phyloP scores from a whole-genome alignment of 92 coral and sea anemone genomes.

The Micromussa lordhowensis region DNA sequence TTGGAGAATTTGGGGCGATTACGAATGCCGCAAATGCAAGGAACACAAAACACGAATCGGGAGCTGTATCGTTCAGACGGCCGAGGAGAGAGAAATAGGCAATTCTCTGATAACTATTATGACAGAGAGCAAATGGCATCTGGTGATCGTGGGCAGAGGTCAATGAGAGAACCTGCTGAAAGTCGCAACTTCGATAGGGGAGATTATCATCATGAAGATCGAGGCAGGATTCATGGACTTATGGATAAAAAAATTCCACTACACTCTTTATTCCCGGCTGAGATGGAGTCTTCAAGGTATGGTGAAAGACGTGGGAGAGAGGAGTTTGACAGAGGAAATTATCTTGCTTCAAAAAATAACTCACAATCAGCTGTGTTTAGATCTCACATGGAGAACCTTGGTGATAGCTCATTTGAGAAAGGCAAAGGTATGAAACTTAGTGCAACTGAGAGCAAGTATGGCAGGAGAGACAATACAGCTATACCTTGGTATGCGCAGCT shows the following conservation, averaged over 20 bases:
- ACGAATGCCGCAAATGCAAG: constrained; percentile 1
- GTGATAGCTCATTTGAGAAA: neutral
- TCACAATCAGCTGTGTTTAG: neutral
- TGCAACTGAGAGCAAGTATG: constrained; percentile 19
- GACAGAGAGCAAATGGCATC: constrained; percentile 3
- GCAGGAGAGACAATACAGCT: constrained; percentile 21
- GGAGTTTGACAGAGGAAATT: constrained; percentile 11
- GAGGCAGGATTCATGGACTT: constrained; percentile 2
- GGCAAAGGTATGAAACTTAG: neutral
- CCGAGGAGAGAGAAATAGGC: constrained; percentile 13
- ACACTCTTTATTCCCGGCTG: constrained; percentile 7
- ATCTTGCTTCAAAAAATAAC: constrained; percentile 3
- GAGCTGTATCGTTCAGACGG: neutral
- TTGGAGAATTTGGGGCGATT: constrained; percentile 7
- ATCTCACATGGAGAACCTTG: neutral
- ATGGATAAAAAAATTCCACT: constrained; percentile 13
- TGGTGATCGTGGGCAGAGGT: constrained; percentile 6
- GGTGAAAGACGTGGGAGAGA: constrained; percentile 2
- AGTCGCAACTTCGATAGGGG: neutral
- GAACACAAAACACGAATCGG: neutral
- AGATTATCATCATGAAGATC: neutral
- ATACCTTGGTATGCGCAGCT: constrained; percentile 50
- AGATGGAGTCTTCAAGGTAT: constrained; percentile 4
- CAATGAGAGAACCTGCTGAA: neutral
- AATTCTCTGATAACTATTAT: neutral